Evolutionary conservation across 1,140 invertebrate species (phyloP), one percentile per base, ranked within the genome.

Genomic region (Musca domestica): DNA sequence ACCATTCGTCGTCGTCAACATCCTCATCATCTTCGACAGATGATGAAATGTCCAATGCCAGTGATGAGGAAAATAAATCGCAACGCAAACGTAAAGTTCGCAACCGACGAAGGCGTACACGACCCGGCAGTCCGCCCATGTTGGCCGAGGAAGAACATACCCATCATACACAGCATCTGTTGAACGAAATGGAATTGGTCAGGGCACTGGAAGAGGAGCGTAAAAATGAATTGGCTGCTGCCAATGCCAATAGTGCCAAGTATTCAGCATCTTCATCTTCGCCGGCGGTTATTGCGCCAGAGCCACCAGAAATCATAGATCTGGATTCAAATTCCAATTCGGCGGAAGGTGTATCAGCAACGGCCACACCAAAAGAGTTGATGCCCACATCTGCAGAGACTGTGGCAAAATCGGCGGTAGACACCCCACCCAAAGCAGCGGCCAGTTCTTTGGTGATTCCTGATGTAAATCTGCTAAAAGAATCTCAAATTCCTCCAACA

Each of bases 241-340:
- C 77, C 15, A 77, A 77, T 64, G 76, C 76, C 14, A 77, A 75
- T 58, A 78, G 73, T 58, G 76, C 75, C 14, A 80, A 78, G 0
- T 75, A 75, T 6, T 76, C 77, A 6, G 69, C 58, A 2, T 67
- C 69, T 4, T 76, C 77, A 20, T 80, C 77, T 2, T 80, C 77
- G 23, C 77, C 77, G 0, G 74, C 74, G 3, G 70, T 80, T 5
- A 76, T 80, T 61, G 72, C 77, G 0, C 72, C 77, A 22, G 77
- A 80, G 23, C 77, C 77, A 7, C 76, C 78, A 20, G 78, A 80
- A 67, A 80, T 80, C 6, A 80, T 80, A 12, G 78, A 80, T 70
- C 69, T 80, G 22, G 78, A 80, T 69, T 80, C 78, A 1, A 80
- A 80, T 54, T 80, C 77, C 2, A 78, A 78, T 66, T 78, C 76